Conservation (phyloP, 64 coral and sea anemone species). For the Pocillopora verrucosa region DNA sequence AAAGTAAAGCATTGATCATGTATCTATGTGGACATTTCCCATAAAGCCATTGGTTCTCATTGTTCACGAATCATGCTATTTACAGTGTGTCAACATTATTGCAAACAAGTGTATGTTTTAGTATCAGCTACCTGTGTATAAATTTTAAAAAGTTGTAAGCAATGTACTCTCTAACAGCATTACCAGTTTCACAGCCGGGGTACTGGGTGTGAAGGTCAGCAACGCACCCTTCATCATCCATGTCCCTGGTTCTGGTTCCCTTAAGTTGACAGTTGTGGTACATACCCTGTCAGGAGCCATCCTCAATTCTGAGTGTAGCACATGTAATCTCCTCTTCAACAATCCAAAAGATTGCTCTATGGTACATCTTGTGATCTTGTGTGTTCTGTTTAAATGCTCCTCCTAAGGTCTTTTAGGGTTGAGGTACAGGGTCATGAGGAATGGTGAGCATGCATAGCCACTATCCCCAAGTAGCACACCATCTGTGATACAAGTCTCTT, state of each 20-base stretch:
- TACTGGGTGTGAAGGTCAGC: background rate
- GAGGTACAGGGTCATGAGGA: too few species aligned
- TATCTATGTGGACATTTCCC: too few species aligned
- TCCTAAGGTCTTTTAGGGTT: slow-evolving; percentile 9
- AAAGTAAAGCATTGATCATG: too few species aligned
- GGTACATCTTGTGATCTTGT: slow-evolving; percentile 7
- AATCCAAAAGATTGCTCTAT: slow-evolving; percentile 40
- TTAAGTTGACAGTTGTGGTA: background rate
- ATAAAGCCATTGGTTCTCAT: too few species aligned
- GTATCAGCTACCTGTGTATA: too few species aligned
- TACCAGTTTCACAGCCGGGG: background rate
- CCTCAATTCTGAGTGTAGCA: background rate
- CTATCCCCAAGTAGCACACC: too few species aligned
- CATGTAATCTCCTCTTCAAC: slow-evolving; percentile 25
- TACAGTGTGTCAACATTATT: too few species aligned
- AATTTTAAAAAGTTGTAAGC: too few species aligned
- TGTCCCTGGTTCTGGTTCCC: background rate
- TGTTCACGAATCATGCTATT: too few species aligned
- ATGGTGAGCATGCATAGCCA: too few species aligned
- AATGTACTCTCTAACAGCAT: background rate
- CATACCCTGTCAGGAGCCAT: slow-evolving; percentile 16
- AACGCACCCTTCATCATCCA: background rate
- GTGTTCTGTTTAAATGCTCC: slow-evolving; percentile 14
- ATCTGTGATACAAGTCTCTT: too few species aligned
- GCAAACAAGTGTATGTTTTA: too few species aligned